phyloP scores from a whole-genome alignment of 35 echinoderm and acorn worm species.

The Strongylocentrotus purpuratus region DNA sequence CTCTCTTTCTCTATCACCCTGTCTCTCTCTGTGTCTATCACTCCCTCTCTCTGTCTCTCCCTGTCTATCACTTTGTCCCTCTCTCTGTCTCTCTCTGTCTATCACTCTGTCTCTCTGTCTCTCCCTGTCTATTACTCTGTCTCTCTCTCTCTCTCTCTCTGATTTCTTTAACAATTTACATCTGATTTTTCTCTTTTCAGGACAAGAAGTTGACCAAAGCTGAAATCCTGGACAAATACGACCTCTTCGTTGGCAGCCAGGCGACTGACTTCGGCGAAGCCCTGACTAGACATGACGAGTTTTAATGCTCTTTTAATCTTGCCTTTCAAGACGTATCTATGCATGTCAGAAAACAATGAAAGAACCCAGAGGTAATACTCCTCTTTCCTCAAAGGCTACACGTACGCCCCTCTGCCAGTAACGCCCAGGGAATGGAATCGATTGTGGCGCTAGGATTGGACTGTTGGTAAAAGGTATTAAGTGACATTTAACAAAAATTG shows the following conservation, averaged over 20 bases:
- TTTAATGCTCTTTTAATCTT: conserved; percentile 57
- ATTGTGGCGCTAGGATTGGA: background rate
- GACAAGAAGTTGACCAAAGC: conserved; percentile 80
- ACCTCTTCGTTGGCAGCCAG: conserved; percentile 96
- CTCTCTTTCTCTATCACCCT: too few relatives aligned
- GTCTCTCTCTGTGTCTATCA: too few relatives aligned
- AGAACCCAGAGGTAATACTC: background rate
- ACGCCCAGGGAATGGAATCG: background rate
- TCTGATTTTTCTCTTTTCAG: conserved; percentile 41
- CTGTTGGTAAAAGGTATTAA: background rate
- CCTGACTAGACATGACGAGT: conserved; percentile 94
- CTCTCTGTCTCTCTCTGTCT: too few relatives aligned
- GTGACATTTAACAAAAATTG: background rate
- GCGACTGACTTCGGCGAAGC: conserved; percentile 97
- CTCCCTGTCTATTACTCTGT: too few relatives aligned
- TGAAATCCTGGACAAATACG: conserved; percentile 83
- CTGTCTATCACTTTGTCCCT: too few relatives aligned
- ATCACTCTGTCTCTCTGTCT: too few relatives aligned
- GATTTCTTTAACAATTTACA: background rate
- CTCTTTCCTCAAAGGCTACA: background rate
- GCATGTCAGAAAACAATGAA: conserved; percentile 11
- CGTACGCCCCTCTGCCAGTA: background rate
- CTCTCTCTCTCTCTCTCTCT: too few relatives aligned
- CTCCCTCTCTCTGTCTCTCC: too few relatives aligned
- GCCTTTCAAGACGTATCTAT: conserved; percentile 4